phyloP scores from a whole-genome alignment of 1,140 invertebrate species.

The Macrobrachium nipponense region DNA sequence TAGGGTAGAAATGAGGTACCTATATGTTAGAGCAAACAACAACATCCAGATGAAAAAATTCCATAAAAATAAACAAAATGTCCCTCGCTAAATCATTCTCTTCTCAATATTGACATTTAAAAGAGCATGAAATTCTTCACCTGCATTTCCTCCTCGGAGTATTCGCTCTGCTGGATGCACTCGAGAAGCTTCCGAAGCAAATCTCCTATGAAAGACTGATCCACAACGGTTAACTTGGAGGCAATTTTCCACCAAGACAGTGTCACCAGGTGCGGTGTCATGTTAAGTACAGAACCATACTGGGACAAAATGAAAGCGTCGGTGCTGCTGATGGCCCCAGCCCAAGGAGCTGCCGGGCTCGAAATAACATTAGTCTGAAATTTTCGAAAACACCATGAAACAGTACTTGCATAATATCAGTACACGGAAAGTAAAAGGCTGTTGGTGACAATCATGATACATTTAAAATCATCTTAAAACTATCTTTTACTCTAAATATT shows the following conservation, averaged over 20 bases:
- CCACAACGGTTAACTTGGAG: neutral
- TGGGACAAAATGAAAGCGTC: conserved; percentile 1
- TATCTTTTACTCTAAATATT: too few species aligned
- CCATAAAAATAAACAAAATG: conserved; percentile 13
- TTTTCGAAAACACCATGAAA: too few species aligned
- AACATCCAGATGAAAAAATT: neutral
- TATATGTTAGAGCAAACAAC: neutral
- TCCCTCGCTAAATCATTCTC: neutral
- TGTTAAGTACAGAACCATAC: conserved; percentile 31
- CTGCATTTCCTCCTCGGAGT: conserved; percentile 31
- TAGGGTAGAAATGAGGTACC: too few species aligned
- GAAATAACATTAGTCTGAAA: neutral
- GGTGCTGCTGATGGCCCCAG: conserved; percentile 20
- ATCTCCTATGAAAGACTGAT: conserved; percentile 10
- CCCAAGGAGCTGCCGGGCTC: conserved; percentile 16
- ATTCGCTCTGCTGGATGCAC: neutral
- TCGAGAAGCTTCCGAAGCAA: neutral
- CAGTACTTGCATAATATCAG: too few species aligned
- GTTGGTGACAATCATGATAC: too few species aligned
- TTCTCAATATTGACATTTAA: conserved; percentile 10
- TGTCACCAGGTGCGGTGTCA: conserved; percentile 6
- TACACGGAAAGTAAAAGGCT: too few species aligned
- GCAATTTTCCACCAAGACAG: conserved; percentile 41
- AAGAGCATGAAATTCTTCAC: neutral
- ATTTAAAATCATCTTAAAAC: too few species aligned